A percentile compares a stretch with the other conserved stretches of the same genome.
phyloP scores from a whole-genome alignment of 1,140 invertebrate genomes.

The Scaptomyza pallida region DNA sequence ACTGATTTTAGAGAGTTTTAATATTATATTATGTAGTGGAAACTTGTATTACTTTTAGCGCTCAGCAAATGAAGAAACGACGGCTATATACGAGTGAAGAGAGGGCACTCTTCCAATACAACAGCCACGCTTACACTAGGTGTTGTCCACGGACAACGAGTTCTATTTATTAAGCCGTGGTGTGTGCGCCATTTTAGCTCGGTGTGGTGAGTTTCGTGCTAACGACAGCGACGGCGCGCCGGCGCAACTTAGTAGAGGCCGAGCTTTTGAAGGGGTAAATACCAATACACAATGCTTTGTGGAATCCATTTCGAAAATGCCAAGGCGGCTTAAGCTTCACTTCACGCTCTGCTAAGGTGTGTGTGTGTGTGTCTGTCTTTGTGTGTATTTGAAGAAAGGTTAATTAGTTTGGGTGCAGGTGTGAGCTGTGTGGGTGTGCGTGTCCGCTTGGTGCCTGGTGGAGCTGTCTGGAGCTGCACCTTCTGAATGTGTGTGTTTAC shows the following conservation, averaged over 20 bases:
- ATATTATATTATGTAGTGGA: neutral
- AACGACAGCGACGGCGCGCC: slow-evolving; percentile 54
- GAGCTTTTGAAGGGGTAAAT: slow-evolving; percentile 67
- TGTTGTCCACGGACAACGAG: slow-evolving; percentile 81
- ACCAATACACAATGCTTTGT: slow-evolving; percentile 26
- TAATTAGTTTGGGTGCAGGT: slow-evolving; percentile 71
- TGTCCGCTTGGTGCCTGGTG: slow-evolving; percentile 21
- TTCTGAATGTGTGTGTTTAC: slow-evolving; percentile 4
- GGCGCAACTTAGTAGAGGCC: slow-evolving; percentile 21
- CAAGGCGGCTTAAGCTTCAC: slow-evolving; percentile 51
- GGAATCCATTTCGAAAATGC: slow-evolving; percentile 69
- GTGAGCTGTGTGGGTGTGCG: slow-evolving; percentile 26
- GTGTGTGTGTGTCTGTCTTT: slow-evolving; percentile 10
- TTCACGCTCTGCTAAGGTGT: neutral
- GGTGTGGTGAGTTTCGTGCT: slow-evolving; percentile 56
- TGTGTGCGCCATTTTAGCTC: slow-evolving; percentile 59
- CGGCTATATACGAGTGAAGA: slow-evolving; percentile 58
- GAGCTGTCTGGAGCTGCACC: slow-evolving; percentile 39
- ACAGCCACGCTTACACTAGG: slow-evolving; percentile 84
- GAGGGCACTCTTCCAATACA: slow-evolving; percentile 82
- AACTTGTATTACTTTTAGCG: slow-evolving; percentile 60
- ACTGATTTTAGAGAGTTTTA: slow-evolving; percentile 2
- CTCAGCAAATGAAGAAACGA: slow-evolving; percentile 40
- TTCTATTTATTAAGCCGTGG: slow-evolving; percentile 84
- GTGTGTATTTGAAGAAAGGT: slow-evolving; percentile 65